A percentile compares a stretch with the other conserved stretches of the same genome.
Evolutionary conservation across 2,888 invertebrate genomes (phyloP).

Genomic region (Drosophila vallismaia): DNA sequence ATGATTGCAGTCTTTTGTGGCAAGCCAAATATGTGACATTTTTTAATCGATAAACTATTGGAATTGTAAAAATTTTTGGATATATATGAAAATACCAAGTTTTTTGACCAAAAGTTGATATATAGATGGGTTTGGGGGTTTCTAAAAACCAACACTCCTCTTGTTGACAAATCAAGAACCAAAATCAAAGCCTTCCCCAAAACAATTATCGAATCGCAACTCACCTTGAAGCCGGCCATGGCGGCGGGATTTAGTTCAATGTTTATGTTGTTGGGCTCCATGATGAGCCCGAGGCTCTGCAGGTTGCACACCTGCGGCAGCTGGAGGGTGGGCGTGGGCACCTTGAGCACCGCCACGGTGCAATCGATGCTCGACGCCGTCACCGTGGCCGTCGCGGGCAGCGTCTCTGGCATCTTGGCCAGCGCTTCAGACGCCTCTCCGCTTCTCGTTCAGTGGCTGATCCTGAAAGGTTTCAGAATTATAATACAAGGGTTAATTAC

Average conservation of each 20-base stretch:
- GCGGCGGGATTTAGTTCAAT: constrained; percentile 69
- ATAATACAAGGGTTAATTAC: not conserved
- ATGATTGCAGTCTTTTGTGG: too few species aligned
- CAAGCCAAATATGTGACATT: too few species aligned
- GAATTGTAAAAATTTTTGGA: too few species aligned
- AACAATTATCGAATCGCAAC: constrained; percentile 13
- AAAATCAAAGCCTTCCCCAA: too few species aligned
- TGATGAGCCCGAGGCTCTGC: constrained; percentile 69
- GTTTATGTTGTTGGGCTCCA: constrained; percentile 74
- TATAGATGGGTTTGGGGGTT: too few species aligned
- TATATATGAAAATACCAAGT: too few species aligned
- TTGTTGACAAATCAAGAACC: too few species aligned
- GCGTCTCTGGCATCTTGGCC: constrained; percentile 71
- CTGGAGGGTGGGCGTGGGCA: constrained; percentile 69
- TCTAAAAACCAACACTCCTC: too few species aligned
- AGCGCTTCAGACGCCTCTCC: constrained; percentile 24
- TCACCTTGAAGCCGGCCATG: constrained; percentile 61
- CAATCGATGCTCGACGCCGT: constrained; percentile 72
- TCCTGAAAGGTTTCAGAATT: not conserved
- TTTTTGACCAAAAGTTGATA: too few species aligned
- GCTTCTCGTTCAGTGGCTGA: constrained; percentile 5
- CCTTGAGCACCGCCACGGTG: constrained; percentile 73
- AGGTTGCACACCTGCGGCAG: constrained; percentile 68
- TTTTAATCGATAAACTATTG: too few species aligned
- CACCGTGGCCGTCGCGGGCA: constrained; percentile 73